Evolutionary conservation across 2,888 invertebrate genomes (phyloP).

Genomic region (Andrena hattorfiana): DNA sequence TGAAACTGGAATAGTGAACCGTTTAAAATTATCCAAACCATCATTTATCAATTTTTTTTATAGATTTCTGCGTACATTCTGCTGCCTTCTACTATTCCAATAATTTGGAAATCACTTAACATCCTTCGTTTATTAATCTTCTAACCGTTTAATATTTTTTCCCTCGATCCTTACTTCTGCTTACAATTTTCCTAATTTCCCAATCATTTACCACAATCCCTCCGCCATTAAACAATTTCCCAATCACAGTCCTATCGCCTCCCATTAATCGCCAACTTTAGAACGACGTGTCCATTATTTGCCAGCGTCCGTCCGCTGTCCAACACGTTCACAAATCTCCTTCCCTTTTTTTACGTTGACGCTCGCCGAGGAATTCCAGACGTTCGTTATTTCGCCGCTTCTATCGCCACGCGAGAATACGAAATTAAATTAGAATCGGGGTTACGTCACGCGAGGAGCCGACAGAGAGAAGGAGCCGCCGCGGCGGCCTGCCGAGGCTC

Average conservation of each 20-base stretch:
- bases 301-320: neutral
- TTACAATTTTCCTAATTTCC: neutral
- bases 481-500: neutral
- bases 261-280: neutral
- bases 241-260: neutral
- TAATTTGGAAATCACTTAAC: no score
- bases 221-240: neutral
- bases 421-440: conserved; percentile 22
- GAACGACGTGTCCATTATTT: neutral
- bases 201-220: neutral
- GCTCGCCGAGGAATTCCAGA: neutral
- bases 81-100: no score
- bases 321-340: neutral
- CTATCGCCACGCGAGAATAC: neutral
- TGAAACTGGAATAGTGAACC: no score
- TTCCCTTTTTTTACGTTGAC: neutral
- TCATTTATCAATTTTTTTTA: no score
- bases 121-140: no score
- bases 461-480: neutral
- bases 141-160: no score
- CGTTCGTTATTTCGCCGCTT: neutral
- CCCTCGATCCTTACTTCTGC: neutral
- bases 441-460: neutral
- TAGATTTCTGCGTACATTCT: no score
- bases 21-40: no score